These are phyloP conservation scores for Hesperophylax magnus DNA, from an alignment of 1,140 invertebrate genomes.

Conservation along the genomic window DNA sequence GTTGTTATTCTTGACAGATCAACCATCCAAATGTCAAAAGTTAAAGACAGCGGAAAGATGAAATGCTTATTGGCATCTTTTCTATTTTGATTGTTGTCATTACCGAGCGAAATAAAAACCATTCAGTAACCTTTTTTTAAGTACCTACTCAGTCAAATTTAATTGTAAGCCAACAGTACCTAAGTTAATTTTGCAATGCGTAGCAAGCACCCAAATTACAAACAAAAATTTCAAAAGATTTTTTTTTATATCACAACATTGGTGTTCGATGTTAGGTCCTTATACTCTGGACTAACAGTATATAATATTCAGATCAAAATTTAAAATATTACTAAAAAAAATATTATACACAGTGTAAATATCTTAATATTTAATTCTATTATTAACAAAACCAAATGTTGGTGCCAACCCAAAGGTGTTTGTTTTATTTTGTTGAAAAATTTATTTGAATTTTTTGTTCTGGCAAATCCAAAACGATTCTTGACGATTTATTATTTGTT, in stretches of 20 bases:
- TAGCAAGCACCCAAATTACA: neutral
- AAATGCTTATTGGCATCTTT: too few relatives aligned
- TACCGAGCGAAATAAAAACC: too few relatives aligned
- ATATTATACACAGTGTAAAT: neutral
- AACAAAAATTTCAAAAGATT: neutral
- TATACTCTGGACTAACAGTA: slow-evolving; percentile 26
- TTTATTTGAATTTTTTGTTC: neutral
- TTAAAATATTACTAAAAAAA: too few relatives aligned
- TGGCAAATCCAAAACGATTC: slow-evolving; percentile 14
- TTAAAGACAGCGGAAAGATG: too few relatives aligned
- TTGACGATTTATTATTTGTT: slow-evolving; percentile 13
- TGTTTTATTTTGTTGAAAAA: slow-evolving; percentile 4
- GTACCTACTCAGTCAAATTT: too few relatives aligned
- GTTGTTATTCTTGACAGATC: too few relatives aligned
- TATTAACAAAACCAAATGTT: slow-evolving; percentile 33
- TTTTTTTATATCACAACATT: slow-evolving; percentile 26
- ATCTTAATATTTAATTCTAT: slow-evolving; percentile 24
- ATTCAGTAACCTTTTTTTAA: too few relatives aligned
- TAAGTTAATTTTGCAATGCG: too few relatives aligned
- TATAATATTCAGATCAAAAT: slow-evolving; percentile 17
- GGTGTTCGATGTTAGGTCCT: slow-evolving; percentile 26
- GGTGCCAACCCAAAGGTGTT: slow-evolving; percentile 53
- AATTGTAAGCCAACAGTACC: too few relatives aligned
- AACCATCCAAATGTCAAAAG: too few relatives aligned
- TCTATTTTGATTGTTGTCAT: too few relatives aligned